A percentile compares a stretch with the other conserved stretches of the same genome.
These are phyloP conservation scores for Eupithecia abbreviata DNA, from an alignment of 2,888 invertebrate genomes.

Conservation along the genomic window DNA sequence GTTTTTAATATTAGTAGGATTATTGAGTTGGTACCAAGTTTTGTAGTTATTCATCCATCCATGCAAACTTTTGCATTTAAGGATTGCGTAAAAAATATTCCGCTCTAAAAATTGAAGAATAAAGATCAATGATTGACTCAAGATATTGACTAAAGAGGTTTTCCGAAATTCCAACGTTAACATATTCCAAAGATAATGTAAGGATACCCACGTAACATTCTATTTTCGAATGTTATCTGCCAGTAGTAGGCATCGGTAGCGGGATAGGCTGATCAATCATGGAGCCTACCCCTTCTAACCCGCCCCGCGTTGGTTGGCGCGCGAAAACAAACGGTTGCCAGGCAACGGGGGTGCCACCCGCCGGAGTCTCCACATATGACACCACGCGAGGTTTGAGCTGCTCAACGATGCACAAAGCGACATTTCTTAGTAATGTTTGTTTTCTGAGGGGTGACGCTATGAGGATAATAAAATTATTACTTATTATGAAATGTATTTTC, in stretches of 20 bases:
- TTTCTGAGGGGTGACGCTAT: conserved; percentile 2
- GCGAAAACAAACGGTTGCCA: conserved; percentile 82
- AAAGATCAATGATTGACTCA: neutral
- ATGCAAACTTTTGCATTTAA: neutral
- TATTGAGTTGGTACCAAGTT: no score
- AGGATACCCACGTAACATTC: conserved; percentile 19
- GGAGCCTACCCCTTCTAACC: conserved; percentile 82
- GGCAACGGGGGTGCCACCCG: conserved; percentile 72
- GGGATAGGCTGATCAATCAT: conserved; percentile 83
- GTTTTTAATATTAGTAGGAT: no score
- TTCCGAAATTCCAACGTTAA: neutral
- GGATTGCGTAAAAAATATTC: neutral
- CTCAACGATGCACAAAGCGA: conserved; percentile 44
- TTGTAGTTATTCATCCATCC: neutral
- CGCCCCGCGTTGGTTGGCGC: conserved; percentile 72
- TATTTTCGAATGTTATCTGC: conserved; percentile 35
- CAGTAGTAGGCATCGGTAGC: conserved; percentile 71
- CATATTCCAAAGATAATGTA: conserved; percentile 16
- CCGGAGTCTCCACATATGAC: conserved; percentile 73
- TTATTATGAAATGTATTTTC: neutral
- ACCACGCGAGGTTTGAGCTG: conserved; percentile 50
- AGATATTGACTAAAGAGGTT: neutral
- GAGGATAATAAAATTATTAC: conserved; percentile 1
- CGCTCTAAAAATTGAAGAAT: neutral
- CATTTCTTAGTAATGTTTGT: conserved; percentile 21